Conservation (phyloP, 2,888 invertebrate species). For the Cheilosia vulpina region DNA sequence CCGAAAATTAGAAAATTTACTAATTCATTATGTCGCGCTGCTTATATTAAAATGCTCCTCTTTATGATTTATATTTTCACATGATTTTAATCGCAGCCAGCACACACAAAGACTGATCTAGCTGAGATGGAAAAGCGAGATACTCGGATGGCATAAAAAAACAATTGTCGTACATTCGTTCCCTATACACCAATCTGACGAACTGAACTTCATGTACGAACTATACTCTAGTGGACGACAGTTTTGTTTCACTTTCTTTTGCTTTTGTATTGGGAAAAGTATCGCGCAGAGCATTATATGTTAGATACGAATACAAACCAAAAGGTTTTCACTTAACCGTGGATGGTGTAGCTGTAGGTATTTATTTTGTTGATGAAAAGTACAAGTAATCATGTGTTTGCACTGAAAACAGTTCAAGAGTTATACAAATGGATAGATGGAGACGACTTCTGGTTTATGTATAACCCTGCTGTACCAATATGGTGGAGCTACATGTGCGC, state of each 20-base stretch:
- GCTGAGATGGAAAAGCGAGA: constrained; percentile 19
- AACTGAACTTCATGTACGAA: background rate
- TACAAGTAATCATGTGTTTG: constrained; percentile 33
- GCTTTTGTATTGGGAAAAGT: constrained; percentile 62
- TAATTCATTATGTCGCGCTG: constrained; percentile 55
- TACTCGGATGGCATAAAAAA: constrained; percentile 45
- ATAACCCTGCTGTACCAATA: constrained; percentile 23
- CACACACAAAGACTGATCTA: background rate
- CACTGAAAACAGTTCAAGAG: constrained; percentile 12
- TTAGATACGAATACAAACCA: constrained; percentile 16
- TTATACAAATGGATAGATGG: background rate
- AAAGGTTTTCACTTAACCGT: constrained; percentile 57
- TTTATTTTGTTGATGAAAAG: constrained; percentile 22
- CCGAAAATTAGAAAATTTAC: constrained; percentile 47
- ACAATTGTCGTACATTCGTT: constrained; percentile 47
- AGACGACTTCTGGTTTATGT: background rate
- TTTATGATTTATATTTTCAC: constrained; percentile 24
- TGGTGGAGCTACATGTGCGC: background rate
- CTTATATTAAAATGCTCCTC: constrained; percentile 14
- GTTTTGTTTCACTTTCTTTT: constrained; percentile 73
- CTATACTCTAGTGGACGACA: constrained; percentile 33
- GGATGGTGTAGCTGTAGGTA: constrained; percentile 2
- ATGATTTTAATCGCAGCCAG: constrained; percentile 4
- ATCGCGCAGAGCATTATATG: constrained; percentile 51
- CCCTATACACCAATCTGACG: constrained; percentile 40